Evolutionary conservation across 2,888 invertebrate species (phyloP).

Genomic region (Xiphydria camelus): DNA sequence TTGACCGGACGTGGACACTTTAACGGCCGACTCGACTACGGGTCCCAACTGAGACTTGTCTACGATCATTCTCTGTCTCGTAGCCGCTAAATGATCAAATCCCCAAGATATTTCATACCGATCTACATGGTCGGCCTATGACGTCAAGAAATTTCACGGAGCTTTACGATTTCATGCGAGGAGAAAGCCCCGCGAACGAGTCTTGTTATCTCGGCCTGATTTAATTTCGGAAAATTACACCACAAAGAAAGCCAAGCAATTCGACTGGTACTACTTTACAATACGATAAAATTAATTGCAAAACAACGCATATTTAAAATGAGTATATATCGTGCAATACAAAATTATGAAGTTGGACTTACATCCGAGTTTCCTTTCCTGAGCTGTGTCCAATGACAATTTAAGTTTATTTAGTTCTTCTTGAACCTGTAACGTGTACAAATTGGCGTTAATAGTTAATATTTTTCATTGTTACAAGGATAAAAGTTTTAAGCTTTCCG

Average conservation of each 20-base stretch:
- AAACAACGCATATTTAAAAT: background rate
- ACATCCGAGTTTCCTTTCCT: too few species aligned
- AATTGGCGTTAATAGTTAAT: background rate
- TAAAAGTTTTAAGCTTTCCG: background rate
- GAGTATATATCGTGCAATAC: too few species aligned
- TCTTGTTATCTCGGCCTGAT: too few species aligned
- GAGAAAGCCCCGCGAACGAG: too few species aligned
- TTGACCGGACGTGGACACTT: conserved; percentile 41
- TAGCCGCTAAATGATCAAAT: conserved; percentile 40
- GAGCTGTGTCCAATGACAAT: conserved; percentile 6
- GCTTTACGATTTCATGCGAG: too few species aligned
- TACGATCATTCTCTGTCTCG: conserved; percentile 27
- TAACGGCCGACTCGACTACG: conserved; percentile 41
- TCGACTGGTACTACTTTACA: too few species aligned
- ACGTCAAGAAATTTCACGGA: too few species aligned
- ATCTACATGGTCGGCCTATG: too few species aligned
- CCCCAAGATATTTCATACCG: conserved; percentile 23
- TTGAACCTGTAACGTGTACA: conserved; percentile 32
- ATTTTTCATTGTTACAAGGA: conserved; percentile 2
- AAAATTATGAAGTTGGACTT: too few species aligned
- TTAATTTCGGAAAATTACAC: too few species aligned
- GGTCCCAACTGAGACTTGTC: conserved; percentile 42
- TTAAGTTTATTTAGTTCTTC: conserved; percentile 40
- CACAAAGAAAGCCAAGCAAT: too few species aligned
- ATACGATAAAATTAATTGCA: background rate